A percentile compares a stretch with the other conserved stretches of the same genome.
phyloP scores from a whole-genome alignment of 2,113 vertebrate genomes.

The Tachysurus vachellii region DNA sequence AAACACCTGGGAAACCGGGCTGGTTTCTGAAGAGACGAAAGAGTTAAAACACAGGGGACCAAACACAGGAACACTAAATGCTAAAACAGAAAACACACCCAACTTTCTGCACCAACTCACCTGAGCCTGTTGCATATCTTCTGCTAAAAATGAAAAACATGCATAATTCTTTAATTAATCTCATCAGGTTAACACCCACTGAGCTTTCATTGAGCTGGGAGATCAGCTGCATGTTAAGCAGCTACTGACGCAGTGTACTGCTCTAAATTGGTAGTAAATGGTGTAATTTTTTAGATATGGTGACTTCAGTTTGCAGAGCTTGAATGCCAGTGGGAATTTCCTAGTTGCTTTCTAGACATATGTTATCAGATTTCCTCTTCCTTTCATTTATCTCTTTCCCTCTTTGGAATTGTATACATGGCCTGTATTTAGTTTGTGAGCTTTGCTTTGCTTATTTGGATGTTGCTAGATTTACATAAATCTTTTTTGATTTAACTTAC shows the following conservation, averaged over 20 bases:
- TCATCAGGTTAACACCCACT: slow-evolving; percentile 60
- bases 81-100: neutral
- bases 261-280: neutral
- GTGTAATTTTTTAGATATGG: neutral
- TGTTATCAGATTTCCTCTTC: slow-evolving; percentile 19
- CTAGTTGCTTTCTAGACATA: neutral
- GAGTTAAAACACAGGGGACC: neutral
- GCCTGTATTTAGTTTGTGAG: neutral
- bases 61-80: no score
- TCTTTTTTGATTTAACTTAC: no score
- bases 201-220: slow-evolving; percentile 5
- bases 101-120: neutral
- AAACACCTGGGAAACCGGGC: neutral
- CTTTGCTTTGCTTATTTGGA: slow-evolving; percentile 10
- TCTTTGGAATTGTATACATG: neutral
- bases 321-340: slow-evolving; percentile 3
- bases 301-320: neutral
- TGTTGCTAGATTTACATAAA: neutral
- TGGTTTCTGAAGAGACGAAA: neutral
- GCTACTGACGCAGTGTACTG: neutral
- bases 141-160: slow-evolving; percentile 8
- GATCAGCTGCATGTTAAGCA: slow-evolving; percentile 20
- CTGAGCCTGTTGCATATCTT: neutral
- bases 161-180: slow-evolving; percentile 64
- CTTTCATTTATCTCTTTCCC: slow-evolving; percentile 14